phyloP scores from a whole-genome alignment of 2,888 invertebrate species.

The Caenorhabditis parvicauda region DNA sequence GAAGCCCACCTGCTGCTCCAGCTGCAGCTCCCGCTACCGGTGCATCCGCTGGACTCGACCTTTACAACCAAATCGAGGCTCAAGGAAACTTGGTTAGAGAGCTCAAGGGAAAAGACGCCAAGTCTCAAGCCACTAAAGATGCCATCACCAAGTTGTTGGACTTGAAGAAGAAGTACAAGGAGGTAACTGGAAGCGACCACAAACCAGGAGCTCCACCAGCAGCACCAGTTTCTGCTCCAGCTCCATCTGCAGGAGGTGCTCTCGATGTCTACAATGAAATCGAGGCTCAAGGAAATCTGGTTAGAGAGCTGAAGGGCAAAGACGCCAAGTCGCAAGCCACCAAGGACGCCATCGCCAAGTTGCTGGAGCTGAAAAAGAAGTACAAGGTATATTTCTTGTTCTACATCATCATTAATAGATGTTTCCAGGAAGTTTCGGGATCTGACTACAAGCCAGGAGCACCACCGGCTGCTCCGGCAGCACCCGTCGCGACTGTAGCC shows the following conservation, averaged over 20 bases:
- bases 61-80: constrained; percentile 55
- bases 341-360: constrained; percentile 69
- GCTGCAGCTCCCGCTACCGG: constrained; percentile 15
- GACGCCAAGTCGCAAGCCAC: constrained; percentile 65
- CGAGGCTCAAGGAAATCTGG: constrained; percentile 70
- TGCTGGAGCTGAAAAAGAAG: constrained; percentile 73
- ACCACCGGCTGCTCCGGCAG: constrained; percentile 37
- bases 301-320: constrained; percentile 71
- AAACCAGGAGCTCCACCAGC: constrained; percentile 17
- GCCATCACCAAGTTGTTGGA: constrained; percentile 71
- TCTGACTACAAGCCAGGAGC: constrained; percentile 40
- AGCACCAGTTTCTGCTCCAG: constrained; percentile 4
- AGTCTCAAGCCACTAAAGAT: constrained; percentile 66
- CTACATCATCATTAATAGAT: neutral
- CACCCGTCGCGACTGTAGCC: constrained; percentile 2
- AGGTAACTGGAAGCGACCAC: constrained; percentile 38
- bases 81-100: constrained; percentile 74
- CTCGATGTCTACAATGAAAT: constrained; percentile 43
- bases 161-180: constrained; percentile 78
- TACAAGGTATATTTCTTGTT: constrained; percentile 7
- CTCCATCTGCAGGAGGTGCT: neutral
- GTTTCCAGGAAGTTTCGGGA: constrained; percentile 71
- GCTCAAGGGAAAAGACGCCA: constrained; percentile 67
- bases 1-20: constrained; percentile 32
- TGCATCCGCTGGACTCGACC: constrained; percentile 4